phyloP scores from a whole-genome alignment of 2,113 vertebrate species.

The Brachyhypopomus occidentalis region DNA sequence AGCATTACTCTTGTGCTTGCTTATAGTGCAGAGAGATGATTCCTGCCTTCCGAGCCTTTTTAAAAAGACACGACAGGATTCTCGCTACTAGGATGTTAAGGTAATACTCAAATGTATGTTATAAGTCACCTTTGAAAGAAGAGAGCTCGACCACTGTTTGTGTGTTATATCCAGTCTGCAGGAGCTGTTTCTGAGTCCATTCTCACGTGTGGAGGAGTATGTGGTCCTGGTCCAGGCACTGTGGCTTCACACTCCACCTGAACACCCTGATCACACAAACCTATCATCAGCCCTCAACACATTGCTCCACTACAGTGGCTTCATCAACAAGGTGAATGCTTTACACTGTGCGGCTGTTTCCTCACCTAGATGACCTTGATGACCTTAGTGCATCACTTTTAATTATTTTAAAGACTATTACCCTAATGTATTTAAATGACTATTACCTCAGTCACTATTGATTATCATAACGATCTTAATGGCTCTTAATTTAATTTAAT shows the following conservation, averaged over 20 bases:
- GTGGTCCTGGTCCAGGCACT: constrained; percentile 77
- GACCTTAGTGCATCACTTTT: too few relatives aligned
- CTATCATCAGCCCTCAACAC: constrained; percentile 71
- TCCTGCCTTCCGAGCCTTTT: constrained; percentile 80
- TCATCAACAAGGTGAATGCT: constrained; percentile 75
- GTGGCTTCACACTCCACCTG: constrained; percentile 71
- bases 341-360: neutral
- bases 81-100: constrained; percentile 80
- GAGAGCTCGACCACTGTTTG: neutral
- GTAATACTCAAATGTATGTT: constrained; percentile 60
- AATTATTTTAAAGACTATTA: too few relatives aligned
- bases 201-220: constrained; percentile 81
- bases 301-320: constrained; percentile 69
- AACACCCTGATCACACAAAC: constrained; percentile 74
- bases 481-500: too few relatives aligned
- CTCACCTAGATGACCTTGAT: neutral
- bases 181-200: constrained; percentile 80
- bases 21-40: constrained; percentile 79
- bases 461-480: too few relatives aligned
- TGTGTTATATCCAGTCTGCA: constrained; percentile 73
- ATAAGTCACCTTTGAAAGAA: neutral
- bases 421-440: too few relatives aligned
- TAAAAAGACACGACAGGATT: constrained; percentile 79
- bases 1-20: neutral
- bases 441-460: too few relatives aligned